phyloP scores from a whole-genome alignment of 1,140 invertebrate genomes.

The Caerostris extrusa region DNA sequence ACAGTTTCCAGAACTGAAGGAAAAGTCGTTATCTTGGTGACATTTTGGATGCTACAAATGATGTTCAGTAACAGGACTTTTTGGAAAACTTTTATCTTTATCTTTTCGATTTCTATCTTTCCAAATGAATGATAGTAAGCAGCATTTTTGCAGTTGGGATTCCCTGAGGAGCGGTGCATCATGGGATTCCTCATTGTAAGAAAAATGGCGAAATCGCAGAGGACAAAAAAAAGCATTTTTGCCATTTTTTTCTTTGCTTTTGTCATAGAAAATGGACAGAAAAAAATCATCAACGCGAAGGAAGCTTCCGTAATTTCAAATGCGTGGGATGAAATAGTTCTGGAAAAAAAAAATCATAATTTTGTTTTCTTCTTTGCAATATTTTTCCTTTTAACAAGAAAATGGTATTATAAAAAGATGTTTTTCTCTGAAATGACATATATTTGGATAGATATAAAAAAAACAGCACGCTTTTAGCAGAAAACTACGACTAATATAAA shows the following conservation, averaged over 20 bases:
- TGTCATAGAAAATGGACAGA: not conserved
- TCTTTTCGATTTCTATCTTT: not conserved
- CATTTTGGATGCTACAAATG: slow-evolving; percentile 1
- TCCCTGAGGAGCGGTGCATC: not conserved
- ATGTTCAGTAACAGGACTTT: not conserved
- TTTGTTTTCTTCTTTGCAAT: not conserved
- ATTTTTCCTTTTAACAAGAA: not conserved
- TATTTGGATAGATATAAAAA: too few species aligned
- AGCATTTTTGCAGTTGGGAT: not conserved
- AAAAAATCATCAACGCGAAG: not conserved
- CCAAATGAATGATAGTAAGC: slow-evolving; percentile 9
- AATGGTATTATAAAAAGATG: not conserved
- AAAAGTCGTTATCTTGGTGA: not conserved
- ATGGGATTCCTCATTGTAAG: not conserved
- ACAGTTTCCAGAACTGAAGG: not conserved
- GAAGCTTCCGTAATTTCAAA: not conserved
- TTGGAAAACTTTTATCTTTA: not conserved
- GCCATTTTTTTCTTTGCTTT: not conserved
- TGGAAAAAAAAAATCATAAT: not conserved
- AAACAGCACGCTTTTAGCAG: too few species aligned
- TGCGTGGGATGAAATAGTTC: not conserved
- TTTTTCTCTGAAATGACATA: not conserved
- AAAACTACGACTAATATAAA: too few species aligned
- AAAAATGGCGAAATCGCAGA: not conserved
- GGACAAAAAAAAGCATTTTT: not conserved